A percentile compares a stretch with the other conserved stretches of the same genome.
phyloP scores from a whole-genome alignment of 2,113 vertebrate genomes.

The Oryzias melastigma region DNA sequence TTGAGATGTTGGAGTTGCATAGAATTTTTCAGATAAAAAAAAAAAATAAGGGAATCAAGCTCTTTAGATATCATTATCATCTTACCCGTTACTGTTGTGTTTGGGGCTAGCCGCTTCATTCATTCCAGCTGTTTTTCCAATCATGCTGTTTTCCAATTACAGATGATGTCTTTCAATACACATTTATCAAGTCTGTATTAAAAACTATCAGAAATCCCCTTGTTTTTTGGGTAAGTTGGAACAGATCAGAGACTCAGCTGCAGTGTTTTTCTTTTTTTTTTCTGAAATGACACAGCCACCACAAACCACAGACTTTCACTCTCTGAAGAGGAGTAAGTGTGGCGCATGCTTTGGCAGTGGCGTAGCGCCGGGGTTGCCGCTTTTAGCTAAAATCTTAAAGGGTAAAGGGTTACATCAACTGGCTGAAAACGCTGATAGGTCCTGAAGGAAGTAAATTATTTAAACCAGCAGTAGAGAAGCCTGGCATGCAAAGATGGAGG shows the following conservation, averaged over 20 bases:
- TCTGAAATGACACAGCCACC: constrained; percentile 49
- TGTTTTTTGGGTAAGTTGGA: constrained; percentile 41
- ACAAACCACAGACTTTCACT: constrained; percentile 63
- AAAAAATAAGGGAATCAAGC: too few relatives aligned
- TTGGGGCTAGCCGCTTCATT: constrained; percentile 3
- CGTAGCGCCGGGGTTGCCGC: background rate
- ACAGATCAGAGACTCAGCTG: constrained; percentile 27
- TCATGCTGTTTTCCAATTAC: constrained; percentile 19
- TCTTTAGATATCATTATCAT: too few relatives aligned
- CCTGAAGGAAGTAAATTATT: constrained; percentile 64
- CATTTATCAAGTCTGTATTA: constrained; percentile 28
- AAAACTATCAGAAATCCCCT: constrained; percentile 43
- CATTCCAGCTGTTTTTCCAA: constrained; percentile 9
- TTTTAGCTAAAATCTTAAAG: constrained; percentile 32
- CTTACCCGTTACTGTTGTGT: too few relatives aligned
- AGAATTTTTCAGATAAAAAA: too few relatives aligned
- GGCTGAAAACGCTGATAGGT: constrained; percentile 57
- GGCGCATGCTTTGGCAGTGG: constrained; percentile 7
- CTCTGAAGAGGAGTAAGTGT: constrained; percentile 52
- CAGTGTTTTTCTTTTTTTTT: constrained; percentile 33
- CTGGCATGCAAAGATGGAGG: constrained; percentile 50
- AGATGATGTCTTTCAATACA: background rate
- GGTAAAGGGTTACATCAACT: constrained; percentile 37
- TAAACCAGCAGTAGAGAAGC: constrained; percentile 50
- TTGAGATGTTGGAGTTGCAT: too few relatives aligned